Evolutionary conservation across 2,888 invertebrate genomes (phyloP).

Genomic region (Liposcelis brunnea): DNA sequence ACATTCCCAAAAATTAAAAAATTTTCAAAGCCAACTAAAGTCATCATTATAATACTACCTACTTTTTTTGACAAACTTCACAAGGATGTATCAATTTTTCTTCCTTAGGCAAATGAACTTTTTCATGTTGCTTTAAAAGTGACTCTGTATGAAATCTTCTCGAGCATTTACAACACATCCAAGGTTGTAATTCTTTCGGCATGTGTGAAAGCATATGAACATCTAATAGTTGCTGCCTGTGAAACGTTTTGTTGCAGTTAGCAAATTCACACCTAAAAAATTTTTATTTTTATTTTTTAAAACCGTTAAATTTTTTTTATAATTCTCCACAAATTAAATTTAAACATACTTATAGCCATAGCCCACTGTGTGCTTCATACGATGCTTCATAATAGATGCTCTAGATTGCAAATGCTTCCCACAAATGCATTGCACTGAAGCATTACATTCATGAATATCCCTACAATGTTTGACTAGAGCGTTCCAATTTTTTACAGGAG

Average conservation of each 20-base stretch:
- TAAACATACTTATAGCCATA: slow-evolving; percentile 31
- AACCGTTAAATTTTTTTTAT: background rate
- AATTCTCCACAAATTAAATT: too few relatives aligned
- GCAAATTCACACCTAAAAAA: slow-evolving; percentile 33
- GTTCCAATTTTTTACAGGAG: slow-evolving; percentile 11
- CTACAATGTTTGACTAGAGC: slow-evolving; percentile 15
- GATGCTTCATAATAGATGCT: slow-evolving; percentile 34
- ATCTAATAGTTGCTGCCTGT: slow-evolving; percentile 29
- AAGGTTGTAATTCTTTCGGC: slow-evolving; percentile 34
- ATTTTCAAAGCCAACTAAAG: background rate
- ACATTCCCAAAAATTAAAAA: slow-evolving; percentile 10
- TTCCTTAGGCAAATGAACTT: slow-evolving; percentile 35
- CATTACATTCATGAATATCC: slow-evolving; percentile 14
- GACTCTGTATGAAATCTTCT: slow-evolving; percentile 33
- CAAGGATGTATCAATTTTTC: slow-evolving; percentile 34
- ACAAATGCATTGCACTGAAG: background rate
- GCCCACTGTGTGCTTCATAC: slow-evolving; percentile 34
- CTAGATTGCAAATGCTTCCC: slow-evolving; percentile 30
- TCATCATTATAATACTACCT: slow-evolving; percentile 20
- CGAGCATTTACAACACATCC: slow-evolving; percentile 30
- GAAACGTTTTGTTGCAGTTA: slow-evolving; percentile 34
- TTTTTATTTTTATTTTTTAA: background rate
- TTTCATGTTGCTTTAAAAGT: slow-evolving; percentile 32
- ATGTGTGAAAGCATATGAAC: slow-evolving; percentile 35
- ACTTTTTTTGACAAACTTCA: slow-evolving; percentile 34